These are phyloP conservation scores for Trachymyrmex cornetzi DNA, from an alignment of 1,140 invertebrate species.

Conservation along the genomic window DNA sequence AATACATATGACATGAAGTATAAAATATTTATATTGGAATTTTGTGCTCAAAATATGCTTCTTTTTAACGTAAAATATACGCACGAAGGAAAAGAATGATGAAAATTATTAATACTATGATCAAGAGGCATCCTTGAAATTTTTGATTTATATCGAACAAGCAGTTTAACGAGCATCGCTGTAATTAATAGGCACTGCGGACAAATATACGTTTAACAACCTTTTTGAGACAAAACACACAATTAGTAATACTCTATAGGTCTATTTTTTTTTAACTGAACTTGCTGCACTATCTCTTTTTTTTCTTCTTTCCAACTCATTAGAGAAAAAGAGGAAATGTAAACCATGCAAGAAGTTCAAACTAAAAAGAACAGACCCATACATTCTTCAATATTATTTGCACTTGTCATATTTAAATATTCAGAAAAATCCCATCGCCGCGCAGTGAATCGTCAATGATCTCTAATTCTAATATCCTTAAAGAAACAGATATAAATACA, in stretches of 20 bases:
- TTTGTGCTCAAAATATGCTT: neutral
- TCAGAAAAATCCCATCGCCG: conserved; percentile 1
- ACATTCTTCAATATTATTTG: conserved; percentile 21
- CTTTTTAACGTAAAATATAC: neutral
- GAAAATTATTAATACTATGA: neutral
- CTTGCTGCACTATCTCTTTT: too few relatives aligned
- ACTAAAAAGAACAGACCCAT: too few relatives aligned
- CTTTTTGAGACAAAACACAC: neutral
- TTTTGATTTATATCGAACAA: conserved; percentile 25
- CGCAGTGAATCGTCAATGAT: neutral
- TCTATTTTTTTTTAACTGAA: too few relatives aligned
- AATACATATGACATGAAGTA: neutral
- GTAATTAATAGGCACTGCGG: conserved; percentile 42
- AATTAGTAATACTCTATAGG: neutral
- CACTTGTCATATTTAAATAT: conserved; percentile 1
- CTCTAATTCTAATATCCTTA: conserved; percentile 14
- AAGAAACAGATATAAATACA: conserved; percentile 4
- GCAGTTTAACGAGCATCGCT: neutral
- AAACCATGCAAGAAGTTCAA: too few relatives aligned
- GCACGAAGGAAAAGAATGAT: neutral
- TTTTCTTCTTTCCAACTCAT: too few relatives aligned
- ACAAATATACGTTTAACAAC: conserved; percentile 2
- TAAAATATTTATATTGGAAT: neutral
- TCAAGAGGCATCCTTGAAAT: neutral
- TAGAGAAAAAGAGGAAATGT: too few relatives aligned